Base-by-base conservation (phyloP, 2,888 invertebrate genomes). In the Agapetus fuscipes region DNA sequence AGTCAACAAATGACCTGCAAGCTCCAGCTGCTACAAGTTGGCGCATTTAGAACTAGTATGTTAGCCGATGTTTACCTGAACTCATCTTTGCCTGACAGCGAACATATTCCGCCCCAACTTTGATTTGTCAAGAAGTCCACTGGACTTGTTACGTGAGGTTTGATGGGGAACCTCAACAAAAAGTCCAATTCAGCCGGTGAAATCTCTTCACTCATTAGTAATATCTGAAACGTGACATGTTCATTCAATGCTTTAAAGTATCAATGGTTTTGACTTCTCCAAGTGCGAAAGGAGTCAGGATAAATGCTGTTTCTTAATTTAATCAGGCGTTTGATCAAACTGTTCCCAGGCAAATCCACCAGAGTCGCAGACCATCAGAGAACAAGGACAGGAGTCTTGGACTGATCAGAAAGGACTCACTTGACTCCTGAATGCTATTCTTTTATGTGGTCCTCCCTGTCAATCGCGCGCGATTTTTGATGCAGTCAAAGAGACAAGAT, bases 61-160 rank as follows among this genome's bases (percentile, higher is more conserved):
- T n/a, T n/a, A n/a, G n/a, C n/a, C n/a, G n/a, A n/a, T n/a, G n/a
- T 50, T 50, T 51, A 64, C 72, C 76, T 74, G 59, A 89, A 94
- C 58, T 95, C 94, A 52, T 95, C 94, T 64, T 88, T 83, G 35
- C 81, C 76, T 16, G 93, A 80, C 44, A 95, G 71, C 51, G 89
- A 86, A 61, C 94, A 89, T 51, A 96, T 87, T 12, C 93, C 94
- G 42, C 95, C 95, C 96, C 96, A 96, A 54, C 87, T 85, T 48
- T 77, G 75, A 59, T 94, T 87, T 2, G 87, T 87, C 30, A 96
- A 72, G 62, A 96, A 96, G 54, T 95, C 95, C 1, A 96, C 94
- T 1, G 95, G 94, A 56, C 88, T 87, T 2, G 86, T 89, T 2
- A 94, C 86, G 57, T 94, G 93, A 1, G 91, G 91, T 49, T 87